These are phyloP conservation scores for Esox masquinongy DNA, from an alignment of 2,797 vertebrate genomes.

Conservation along the genomic window DNA sequence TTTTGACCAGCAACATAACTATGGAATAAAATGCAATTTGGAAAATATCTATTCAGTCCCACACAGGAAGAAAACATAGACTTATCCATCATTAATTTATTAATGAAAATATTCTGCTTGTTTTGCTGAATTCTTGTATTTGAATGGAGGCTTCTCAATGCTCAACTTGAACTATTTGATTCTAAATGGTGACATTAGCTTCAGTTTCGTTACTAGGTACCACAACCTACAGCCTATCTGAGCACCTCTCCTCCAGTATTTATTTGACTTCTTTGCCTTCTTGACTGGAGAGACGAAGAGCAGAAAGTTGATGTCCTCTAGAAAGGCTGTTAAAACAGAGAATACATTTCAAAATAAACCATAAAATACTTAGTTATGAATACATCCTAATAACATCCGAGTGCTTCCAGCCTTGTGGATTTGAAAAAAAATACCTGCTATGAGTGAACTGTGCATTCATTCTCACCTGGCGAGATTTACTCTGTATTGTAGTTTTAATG, in stretches of 20 bases:
- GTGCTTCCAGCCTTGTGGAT: background rate
- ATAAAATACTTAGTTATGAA: background rate
- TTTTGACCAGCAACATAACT: too few species aligned
- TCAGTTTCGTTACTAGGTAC: too few species aligned
- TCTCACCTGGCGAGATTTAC: slow-evolving; percentile 17
- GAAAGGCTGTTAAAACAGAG: background rate
- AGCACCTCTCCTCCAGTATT: background rate
- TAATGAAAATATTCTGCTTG: too few species aligned
- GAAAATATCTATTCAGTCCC: too few species aligned
- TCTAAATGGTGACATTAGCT: too few species aligned
- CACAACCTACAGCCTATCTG: too few species aligned
- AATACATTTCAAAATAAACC: background rate
- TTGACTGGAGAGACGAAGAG: background rate
- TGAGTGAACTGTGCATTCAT: slow-evolving; percentile 31
- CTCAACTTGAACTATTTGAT: too few species aligned
- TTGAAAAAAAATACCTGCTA: slow-evolving; percentile 4
- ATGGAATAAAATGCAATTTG: too few species aligned
- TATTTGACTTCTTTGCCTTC: background rate
- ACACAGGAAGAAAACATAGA: too few species aligned
- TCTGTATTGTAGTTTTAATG: slow-evolving; percentile 38
- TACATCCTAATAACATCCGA: background rate
- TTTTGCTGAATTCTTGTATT: too few species aligned
- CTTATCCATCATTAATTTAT: too few species aligned
- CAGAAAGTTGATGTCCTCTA: background rate
- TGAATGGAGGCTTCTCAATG: too few species aligned